phyloP scores from a whole-genome alignment of 2,113 vertebrate species.

The Haliaeetus leucogaster region DNA sequence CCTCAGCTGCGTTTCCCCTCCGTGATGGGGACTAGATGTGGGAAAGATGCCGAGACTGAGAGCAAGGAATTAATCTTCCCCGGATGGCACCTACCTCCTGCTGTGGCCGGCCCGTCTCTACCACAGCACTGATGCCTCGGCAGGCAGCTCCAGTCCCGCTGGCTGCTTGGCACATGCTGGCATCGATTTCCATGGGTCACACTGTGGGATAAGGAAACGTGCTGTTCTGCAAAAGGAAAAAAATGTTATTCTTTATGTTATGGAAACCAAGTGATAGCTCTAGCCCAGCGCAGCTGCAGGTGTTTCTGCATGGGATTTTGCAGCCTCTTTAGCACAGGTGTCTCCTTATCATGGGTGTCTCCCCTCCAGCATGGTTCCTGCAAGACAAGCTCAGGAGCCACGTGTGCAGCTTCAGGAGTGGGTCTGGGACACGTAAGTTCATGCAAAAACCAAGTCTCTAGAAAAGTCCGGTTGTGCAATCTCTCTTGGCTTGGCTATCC shows the following conservation, averaged over 20 bases:
- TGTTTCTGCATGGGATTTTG: neutral
- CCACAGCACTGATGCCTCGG: accelerated
- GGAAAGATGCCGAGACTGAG: neutral
- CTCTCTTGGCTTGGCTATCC: neutral
- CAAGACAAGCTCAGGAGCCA: neutral
- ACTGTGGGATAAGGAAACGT: accelerated
- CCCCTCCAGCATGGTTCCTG: neutral
- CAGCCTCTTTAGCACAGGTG: neutral
- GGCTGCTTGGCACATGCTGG: neutral
- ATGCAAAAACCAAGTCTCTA: neutral
- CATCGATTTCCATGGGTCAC: accelerated
- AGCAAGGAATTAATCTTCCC: neutral
- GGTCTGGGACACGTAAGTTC: neutral
- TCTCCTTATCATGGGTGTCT: neutral
- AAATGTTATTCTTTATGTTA: neutral
- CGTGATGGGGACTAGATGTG: neutral
- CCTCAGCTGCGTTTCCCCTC: accelerated
- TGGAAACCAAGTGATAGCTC: neutral
- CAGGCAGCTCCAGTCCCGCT: accelerated
- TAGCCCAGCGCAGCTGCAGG: neutral
- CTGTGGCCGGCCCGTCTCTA: accelerated
- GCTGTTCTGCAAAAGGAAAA: neutral
- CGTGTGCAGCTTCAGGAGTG: neutral
- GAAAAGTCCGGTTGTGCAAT: neutral
- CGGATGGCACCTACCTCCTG: accelerated